Evolutionary conservation across 2,888 invertebrate genomes (phyloP).

Genomic region (Calliphora vomitoria): DNA sequence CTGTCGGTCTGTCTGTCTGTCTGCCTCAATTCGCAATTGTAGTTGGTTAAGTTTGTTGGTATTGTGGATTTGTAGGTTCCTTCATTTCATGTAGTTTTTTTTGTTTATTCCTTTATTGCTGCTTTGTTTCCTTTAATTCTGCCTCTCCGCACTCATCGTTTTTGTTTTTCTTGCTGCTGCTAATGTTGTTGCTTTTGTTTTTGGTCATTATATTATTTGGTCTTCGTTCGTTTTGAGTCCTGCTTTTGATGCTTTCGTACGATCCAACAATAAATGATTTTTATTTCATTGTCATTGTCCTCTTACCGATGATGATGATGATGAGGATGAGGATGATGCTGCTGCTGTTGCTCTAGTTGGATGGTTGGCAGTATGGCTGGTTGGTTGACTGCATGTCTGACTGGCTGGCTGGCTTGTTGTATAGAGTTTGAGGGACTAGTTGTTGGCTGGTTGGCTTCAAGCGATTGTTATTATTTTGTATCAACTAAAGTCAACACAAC

Average conservation of each 20-base stretch:
- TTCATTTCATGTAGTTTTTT: slow-evolving; percentile 17
- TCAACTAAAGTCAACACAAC: slow-evolving; percentile 64
- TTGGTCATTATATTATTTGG: slow-evolving; percentile 49
- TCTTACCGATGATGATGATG: slow-evolving; percentile 4
- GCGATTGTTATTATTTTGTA: slow-evolving; percentile 70
- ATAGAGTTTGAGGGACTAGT: slow-evolving; percentile 17
- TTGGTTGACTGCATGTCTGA: slow-evolving; percentile 12
- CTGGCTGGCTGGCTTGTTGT: slow-evolving; percentile 37
- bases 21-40: not conserved
- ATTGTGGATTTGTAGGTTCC: slow-evolving; percentile 47
- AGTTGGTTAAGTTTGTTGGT: slow-evolving; percentile 23
- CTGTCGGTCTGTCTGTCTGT: not conserved
- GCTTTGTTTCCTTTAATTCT: slow-evolving; percentile 22
- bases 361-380: slow-evolving; percentile 8
- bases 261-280: slow-evolving; percentile 42
- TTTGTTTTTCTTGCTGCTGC: not conserved
- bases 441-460: slow-evolving; percentile 37
- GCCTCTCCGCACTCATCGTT: not conserved
- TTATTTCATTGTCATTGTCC: slow-evolving; percentile 39
- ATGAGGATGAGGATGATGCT: not conserved
- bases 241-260: slow-evolving; percentile 35
- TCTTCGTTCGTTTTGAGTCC: slow-evolving; percentile 33
- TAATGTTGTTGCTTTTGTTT: slow-evolving; percentile 22
- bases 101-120: slow-evolving; percentile 1
- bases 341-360: slow-evolving; percentile 18